Percentiles rank a stretch among this genome's conserved stretches.
These are phyloP conservation scores for Gambusia yucatana DNA, from an alignment of 2,797 vertebrate genomes.

Conservation along the genomic window DNA sequence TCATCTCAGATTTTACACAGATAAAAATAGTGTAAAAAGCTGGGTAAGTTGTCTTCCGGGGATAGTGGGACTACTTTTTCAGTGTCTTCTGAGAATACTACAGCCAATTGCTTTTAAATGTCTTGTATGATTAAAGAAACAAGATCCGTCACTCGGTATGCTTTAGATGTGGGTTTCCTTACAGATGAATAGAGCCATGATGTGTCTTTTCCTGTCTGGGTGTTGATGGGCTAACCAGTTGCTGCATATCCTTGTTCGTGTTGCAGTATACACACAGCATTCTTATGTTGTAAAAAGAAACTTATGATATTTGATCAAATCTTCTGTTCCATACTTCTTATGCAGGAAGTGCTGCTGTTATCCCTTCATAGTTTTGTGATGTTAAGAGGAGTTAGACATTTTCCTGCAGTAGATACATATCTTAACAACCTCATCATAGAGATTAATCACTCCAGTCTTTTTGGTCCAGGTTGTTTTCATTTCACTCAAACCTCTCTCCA, in stretches of 20 bases:
- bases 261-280: not conserved
- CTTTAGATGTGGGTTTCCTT: slow-evolving; percentile 13
- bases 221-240: not conserved
- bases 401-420: not conserved
- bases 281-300: not conserved
- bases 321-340: not conserved
- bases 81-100: slow-evolving; percentile 5
- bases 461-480: not conserved
- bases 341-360: not conserved
- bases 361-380: not conserved
- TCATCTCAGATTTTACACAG: slow-evolving; percentile 16
- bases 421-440: not conserved
- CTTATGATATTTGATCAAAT: not conserved
- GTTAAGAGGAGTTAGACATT: not conserved
- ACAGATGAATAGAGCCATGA: slow-evolving; percentile 3
- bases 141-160: not conserved
- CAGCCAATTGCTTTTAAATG: slow-evolving; percentile 7
- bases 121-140: slow-evolving; percentile 21
- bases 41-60: not conserved
- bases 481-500: not conserved
- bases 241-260: not conserved
- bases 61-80: not conserved
- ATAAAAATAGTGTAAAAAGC: not conserved
- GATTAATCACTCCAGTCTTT: not conserved
- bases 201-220: slow-evolving; percentile 5